Conservation (phyloP, 2,888 invertebrate species). For the Drosophila sordidapex region DNA sequence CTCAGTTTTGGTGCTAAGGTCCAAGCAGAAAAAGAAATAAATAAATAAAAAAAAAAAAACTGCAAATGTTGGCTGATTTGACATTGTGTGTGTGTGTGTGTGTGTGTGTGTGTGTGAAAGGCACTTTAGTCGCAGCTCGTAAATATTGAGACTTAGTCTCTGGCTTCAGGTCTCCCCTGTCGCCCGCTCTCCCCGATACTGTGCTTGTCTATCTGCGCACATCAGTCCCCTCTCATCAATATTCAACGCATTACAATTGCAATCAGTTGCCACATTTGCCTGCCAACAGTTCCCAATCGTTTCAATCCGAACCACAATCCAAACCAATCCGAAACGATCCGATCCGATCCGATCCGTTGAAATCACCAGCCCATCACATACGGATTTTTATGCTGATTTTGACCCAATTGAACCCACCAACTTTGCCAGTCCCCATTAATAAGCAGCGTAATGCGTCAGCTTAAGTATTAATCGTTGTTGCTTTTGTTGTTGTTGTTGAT, state of each 20-base stretch:
- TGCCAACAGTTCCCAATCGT: constrained; percentile 44
- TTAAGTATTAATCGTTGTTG: constrained; percentile 36
- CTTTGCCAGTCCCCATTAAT: constrained; percentile 54
- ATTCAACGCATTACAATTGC: constrained; percentile 81
- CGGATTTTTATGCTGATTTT: constrained; percentile 78
- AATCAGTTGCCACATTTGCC: constrained; percentile 73
- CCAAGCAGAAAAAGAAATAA: neutral
- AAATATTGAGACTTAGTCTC: constrained; percentile 29
- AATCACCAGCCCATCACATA: constrained; percentile 68
- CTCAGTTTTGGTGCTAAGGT: constrained; percentile 8
- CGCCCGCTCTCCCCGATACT: neutral
- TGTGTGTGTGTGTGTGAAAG: constrained; percentile 1
- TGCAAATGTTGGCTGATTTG: constrained; percentile 16
- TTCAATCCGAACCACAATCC: constrained; percentile 22
- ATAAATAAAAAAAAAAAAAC: neutral
- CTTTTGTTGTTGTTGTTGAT: constrained; percentile 17
- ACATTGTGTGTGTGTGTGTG: constrained; percentile 1
- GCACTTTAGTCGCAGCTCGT: constrained; percentile 25
- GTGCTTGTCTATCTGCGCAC: constrained; percentile 5
- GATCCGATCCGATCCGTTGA: constrained; percentile 53
- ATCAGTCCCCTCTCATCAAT: constrained; percentile 63
- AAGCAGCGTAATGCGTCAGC: constrained; percentile 61
- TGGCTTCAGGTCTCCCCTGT: neutral
- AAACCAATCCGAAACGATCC: constrained; percentile 30
- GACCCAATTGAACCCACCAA: constrained; percentile 75